Percentiles rank a stretch among this genome's conserved stretches.
Conservation (phyloP, 2,888 invertebrate species). For the Mimas tiliae region DNA sequence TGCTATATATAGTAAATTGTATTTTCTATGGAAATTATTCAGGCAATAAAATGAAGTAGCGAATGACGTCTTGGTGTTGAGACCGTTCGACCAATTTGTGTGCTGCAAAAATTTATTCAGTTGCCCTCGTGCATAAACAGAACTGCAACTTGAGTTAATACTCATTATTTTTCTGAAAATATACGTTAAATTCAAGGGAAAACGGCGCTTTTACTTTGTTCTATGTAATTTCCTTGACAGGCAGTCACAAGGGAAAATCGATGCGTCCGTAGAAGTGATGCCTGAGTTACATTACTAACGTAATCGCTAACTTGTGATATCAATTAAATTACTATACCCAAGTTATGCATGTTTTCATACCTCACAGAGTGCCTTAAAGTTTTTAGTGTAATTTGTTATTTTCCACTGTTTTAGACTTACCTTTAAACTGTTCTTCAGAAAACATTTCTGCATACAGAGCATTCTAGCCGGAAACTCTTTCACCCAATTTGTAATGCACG, state of each 20-base stretch:
- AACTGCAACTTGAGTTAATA: not conserved
- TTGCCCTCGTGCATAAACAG: not conserved
- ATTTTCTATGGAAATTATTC: not conserved
- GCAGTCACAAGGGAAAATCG: constrained; percentile 18
- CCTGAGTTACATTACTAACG: not conserved
- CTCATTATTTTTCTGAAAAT: constrained; percentile 2
- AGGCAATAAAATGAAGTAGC: not conserved
- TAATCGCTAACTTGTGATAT: not conserved
- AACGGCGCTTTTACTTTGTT: not conserved
- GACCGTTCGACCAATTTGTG: constrained; percentile 1
- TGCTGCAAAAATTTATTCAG: not conserved
- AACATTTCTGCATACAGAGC: not conserved
- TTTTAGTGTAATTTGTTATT: not conserved
- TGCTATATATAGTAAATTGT: not conserved
- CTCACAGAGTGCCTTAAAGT: not conserved
- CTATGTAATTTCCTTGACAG: not conserved
- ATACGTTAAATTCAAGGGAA: not conserved
- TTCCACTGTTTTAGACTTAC: not conserved
- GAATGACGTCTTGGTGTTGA: not conserved
- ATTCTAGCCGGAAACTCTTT: not conserved
- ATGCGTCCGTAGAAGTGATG: not conserved
- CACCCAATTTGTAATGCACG: not conserved
- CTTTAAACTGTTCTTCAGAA: not conserved
- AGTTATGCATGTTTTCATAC: no score
- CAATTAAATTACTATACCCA: no score